Percentiles rank a stretch among this genome's conserved stretches.
These are phyloP conservation scores for Zenarchopterus dispar DNA, from an alignment of 2,797 vertebrate genomes.

Conservation along the genomic window DNA sequence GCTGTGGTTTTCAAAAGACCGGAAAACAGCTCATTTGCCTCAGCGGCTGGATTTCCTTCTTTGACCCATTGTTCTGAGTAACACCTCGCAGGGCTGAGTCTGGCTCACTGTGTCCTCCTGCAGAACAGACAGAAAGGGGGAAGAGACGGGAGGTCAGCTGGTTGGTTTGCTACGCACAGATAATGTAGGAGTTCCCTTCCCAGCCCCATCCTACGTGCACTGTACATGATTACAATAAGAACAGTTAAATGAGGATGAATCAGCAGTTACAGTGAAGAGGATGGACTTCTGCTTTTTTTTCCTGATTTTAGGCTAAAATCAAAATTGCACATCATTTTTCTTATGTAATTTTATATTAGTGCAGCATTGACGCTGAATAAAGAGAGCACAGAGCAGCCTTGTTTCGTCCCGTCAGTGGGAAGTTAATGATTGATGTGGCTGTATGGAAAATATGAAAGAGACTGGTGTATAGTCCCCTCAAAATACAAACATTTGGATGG, in stretches of 20 bases:
- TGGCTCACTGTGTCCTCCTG: conserved; percentile 40
- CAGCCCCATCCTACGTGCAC: not conserved
- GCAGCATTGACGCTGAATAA: no score
- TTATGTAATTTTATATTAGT: no score
- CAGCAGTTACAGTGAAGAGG: no score
- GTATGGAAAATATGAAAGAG: conserved; percentile 12
- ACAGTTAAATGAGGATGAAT: conserved; percentile 2
- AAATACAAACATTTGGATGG: conserved; percentile 46
- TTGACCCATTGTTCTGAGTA: conserved; percentile 59
- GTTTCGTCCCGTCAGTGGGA: no score
- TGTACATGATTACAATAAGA: not conserved
- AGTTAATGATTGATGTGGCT: conserved; percentile 31
- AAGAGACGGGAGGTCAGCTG: conserved; percentile 8
- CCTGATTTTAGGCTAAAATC: no score
- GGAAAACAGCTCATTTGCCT: conserved; percentile 32
- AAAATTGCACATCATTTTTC: no score
- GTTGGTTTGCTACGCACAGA: conserved; percentile 15
- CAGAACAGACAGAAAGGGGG: conserved; percentile 15
- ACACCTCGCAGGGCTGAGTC: conserved; percentile 43
- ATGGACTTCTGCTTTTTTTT: no score
- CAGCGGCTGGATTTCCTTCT: conserved; percentile 45
- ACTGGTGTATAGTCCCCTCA: conserved; percentile 18
- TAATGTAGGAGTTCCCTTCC: conserved; percentile 14
- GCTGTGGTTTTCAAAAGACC: conserved; percentile 1
- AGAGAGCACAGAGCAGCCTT: no score